Base-by-base conservation (phyloP, 2,888 invertebrate species). In the Hirtodrosophila duncani region DNA sequence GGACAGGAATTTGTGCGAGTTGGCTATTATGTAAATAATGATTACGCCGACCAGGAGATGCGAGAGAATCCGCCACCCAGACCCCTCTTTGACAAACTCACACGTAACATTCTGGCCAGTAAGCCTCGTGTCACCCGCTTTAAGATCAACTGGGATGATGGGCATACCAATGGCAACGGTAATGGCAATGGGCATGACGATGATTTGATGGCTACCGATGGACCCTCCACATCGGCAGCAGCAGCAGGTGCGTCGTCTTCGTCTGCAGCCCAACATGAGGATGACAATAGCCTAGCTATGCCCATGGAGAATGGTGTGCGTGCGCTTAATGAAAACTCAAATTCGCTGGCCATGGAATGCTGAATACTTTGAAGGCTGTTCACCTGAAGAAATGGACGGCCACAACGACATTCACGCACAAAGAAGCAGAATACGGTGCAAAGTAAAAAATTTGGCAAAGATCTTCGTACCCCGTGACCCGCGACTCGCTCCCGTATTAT, bases 11-110 rank as follows among this genome's bases (percentile, higher is more conserved):
- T 99, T 86, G 97, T 99, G 1, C 90, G 99, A 53, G 97, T 99
- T 2, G 99, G 99, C 1, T 99, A 99, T 86, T 99, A 98, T 84
- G 98, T 99, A 48, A 98, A 98, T 84, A 99, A 98, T 83, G 98
- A 98, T 84, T 99, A 99, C 83, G 91, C 90, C 3, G 98, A 98
- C 77, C 93, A 94, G 0, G 98, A 99, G 82, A 88, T 99, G 66
- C 90, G 94, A 37, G 98, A 99, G 85, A 98, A 96, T 85, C 97
- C 98, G 2, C 99, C 99, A 5, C 89, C 95, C 3, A 92, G 93
- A 56, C 98, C 99, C 1, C 92, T 94, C 61, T 97, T 97, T 86
- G 96, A 98, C 82, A 98, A 98, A 89, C 95, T 98, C 52, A 88
- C 88, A 44, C 84, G 89, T 48, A 89, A 89, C 60, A 89, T 89